Conservation (phyloP, 1,140 invertebrate species). For the Lithobius niger region DNA sequence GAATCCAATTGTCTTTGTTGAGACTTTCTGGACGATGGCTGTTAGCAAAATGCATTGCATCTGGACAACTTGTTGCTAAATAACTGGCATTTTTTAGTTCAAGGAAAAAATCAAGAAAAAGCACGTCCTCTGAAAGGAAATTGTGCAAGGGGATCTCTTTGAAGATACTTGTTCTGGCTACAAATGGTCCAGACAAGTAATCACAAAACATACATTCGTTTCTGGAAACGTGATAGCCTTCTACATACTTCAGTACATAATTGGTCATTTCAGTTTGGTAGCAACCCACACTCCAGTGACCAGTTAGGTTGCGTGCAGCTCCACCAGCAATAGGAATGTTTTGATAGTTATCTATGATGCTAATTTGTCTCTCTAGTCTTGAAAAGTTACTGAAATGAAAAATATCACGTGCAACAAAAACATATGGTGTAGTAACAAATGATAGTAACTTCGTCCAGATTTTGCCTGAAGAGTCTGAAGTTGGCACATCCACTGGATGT, state of each 20-base stretch:
- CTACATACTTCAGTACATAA: constrained; percentile 20
- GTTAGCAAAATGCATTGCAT: constrained; percentile 13
- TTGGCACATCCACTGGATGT: too few relatives aligned
- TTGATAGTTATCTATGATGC: constrained; percentile 18
- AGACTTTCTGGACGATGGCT: neutral
- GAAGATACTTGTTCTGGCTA: constrained; percentile 16
- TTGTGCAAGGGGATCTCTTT: constrained; percentile 16
- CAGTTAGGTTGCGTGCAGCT: constrained; percentile 20
- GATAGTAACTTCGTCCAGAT: constrained; percentile 19
- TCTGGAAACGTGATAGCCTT: constrained; percentile 25
- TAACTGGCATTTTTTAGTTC: constrained; percentile 13
- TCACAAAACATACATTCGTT: constrained; percentile 29
- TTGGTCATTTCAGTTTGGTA: constrained; percentile 22
- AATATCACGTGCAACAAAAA: constrained; percentile 22
- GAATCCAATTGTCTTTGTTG: constrained; percentile 12
- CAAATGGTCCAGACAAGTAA: constrained; percentile 24
- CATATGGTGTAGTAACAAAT: constrained; percentile 23
- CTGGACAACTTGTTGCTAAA: constrained; percentile 20
- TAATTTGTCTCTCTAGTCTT: constrained; percentile 23
- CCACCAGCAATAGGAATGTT: constrained; percentile 21
- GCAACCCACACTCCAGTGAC: constrained; percentile 27
- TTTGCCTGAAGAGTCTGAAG: constrained; percentile 9
- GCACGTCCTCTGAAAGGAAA: constrained; percentile 12
- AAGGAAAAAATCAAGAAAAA: constrained; percentile 27
- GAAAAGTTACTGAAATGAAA: constrained; percentile 20